Percentiles rank a stretch among this genome's conserved stretches.
Conservation (phyloP, 2,888 invertebrate species). For the Rhingia campestris region DNA sequence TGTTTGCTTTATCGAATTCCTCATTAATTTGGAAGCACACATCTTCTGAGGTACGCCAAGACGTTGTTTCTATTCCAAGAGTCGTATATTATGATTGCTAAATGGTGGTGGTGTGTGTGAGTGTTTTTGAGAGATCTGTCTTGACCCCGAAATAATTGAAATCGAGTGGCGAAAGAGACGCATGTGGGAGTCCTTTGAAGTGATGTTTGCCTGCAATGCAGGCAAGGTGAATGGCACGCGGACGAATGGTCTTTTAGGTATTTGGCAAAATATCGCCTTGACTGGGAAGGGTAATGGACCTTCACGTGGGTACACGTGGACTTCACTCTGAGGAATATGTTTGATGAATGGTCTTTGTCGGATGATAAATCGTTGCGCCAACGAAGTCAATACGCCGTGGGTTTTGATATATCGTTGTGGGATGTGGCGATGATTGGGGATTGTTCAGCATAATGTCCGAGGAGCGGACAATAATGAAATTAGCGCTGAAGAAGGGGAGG, state of each 20-base stretch:
- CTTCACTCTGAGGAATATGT: no score
- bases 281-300: no score
- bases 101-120: not conserved
- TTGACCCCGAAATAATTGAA: slow-evolving; percentile 14
- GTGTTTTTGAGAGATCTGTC: not conserved
- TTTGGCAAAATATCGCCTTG: no score
- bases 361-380: no score
- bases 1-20: slow-evolving; percentile 1
- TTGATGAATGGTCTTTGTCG: no score
- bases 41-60: not conserved
- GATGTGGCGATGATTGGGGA: no score
- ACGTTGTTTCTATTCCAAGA: slow-evolving; percentile 8
- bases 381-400: no score
- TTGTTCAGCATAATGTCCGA: no score
- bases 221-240: not conserved
- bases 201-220: not conserved
- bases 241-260: not conserved
- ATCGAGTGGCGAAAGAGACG: slow-evolving; percentile 1
- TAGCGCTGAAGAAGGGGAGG: no score
- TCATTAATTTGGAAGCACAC: not conserved
- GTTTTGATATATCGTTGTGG: no score
- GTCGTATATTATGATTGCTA: not conserved
- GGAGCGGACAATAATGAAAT: no score
- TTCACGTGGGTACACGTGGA: no score
- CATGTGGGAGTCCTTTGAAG: slow-evolving; percentile 49